Evolutionary conservation across 1,140 invertebrate species (phyloP).

Genomic region (Cryptotermes secundus): DNA sequence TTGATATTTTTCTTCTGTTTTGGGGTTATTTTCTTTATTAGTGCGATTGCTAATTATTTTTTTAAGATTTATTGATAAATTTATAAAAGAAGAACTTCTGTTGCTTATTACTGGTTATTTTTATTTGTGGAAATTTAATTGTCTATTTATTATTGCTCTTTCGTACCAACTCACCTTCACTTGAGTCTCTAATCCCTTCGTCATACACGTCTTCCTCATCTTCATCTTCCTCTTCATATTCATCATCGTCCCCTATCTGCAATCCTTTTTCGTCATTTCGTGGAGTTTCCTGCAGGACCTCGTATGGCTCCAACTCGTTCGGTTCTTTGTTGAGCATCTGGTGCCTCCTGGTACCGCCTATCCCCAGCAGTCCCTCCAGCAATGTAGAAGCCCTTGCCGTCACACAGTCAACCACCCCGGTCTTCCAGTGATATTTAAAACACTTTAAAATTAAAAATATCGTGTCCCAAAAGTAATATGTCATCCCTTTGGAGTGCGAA

Average conservation of each 20-base stretch:
- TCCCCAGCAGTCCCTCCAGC: not conserved
- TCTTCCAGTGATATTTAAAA: constrained; percentile 1
- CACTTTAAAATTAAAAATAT: not conserved
- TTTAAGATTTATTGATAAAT: too few relatives aligned
- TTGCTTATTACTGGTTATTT: too few relatives aligned
- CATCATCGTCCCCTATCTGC: constrained; percentile 38
- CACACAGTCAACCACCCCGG: constrained; percentile 16
- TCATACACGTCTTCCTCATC: constrained; percentile 24
- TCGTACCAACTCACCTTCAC: not conserved
- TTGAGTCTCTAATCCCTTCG: not conserved
- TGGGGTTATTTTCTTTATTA: too few relatives aligned
- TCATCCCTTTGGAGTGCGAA: not conserved
- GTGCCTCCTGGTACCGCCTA: not conserved
- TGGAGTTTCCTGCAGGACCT: not conserved
- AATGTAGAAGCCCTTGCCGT: not conserved
- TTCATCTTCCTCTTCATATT: constrained; percentile 40
- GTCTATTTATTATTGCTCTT: too few relatives aligned
- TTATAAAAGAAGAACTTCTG: too few relatives aligned
- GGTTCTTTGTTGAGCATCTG: not conserved
- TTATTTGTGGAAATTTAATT: too few relatives aligned
- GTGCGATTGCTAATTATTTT: too few relatives aligned
- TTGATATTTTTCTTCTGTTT: too few relatives aligned
- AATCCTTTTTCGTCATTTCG: constrained; percentile 30
- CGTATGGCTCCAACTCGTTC: not conserved
- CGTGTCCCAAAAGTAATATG: not conserved